Evolutionary conservation across 2,797 vertebrate genomes (phyloP).

Genomic region (Synaphobranchus kaupii): DNA sequence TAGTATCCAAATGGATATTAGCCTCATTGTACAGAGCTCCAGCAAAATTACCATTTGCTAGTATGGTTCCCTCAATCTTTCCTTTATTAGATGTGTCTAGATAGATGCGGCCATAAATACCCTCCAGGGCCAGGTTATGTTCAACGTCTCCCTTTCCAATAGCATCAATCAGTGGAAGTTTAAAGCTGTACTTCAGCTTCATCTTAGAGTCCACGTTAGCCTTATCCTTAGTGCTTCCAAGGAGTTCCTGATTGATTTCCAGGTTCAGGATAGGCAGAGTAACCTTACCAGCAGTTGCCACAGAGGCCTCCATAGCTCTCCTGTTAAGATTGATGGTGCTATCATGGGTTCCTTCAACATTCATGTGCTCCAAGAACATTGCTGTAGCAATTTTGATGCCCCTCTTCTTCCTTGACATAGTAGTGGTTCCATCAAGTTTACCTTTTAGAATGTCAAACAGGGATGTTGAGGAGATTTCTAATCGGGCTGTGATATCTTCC

Average conservation of each 20-base stretch:
- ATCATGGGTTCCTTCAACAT: constrained; percentile 79
- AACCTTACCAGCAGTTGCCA: constrained; percentile 74
- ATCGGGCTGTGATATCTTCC: constrained; percentile 74
- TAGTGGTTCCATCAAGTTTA: constrained; percentile 78
- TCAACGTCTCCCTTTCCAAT: constrained; percentile 68
- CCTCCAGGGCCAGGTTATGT: constrained; percentile 80
- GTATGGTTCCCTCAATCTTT: constrained; percentile 72
- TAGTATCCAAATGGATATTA: constrained; percentile 77
- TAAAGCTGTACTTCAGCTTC: constrained; percentile 74
- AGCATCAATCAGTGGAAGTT: constrained; percentile 65
- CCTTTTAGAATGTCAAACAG: constrained; percentile 75
- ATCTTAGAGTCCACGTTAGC: constrained; percentile 71
- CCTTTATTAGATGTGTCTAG: constrained; percentile 74
- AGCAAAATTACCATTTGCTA: constrained; percentile 65
- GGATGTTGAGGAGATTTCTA: constrained; percentile 79
- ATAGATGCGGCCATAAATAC: constrained; percentile 73
- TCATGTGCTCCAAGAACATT: constrained; percentile 71
- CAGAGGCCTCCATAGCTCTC: constrained; percentile 71
- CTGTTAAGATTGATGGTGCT: constrained; percentile 73
- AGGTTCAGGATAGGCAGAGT: constrained; percentile 60
- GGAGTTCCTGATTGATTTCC: constrained; percentile 81
- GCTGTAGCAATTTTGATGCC: constrained; percentile 79
- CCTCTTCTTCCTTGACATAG: constrained; percentile 69
- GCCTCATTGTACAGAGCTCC: constrained; percentile 76
- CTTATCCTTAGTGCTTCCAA: constrained; percentile 82